phyloP scores from a whole-genome alignment of 1,140 invertebrate genomes.

The Rhyzopertha dominica region DNA sequence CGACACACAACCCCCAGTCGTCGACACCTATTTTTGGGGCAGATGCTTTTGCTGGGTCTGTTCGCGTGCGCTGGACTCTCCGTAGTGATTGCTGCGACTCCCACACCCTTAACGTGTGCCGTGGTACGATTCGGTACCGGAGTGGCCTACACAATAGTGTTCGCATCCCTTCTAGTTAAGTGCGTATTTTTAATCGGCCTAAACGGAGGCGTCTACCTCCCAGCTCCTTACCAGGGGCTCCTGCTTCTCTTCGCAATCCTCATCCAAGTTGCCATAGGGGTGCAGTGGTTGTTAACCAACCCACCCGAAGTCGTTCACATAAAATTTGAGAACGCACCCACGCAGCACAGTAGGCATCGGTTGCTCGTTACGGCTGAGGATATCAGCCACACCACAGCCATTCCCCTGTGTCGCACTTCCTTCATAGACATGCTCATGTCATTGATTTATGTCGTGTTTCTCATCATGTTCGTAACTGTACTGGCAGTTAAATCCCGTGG shows the following conservation, averaged over 20 bases:
- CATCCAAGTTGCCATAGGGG: conserved; percentile 83
- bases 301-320: conserved; percentile 59
- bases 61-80: conserved; percentile 77
- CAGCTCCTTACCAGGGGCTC: conserved; percentile 84
- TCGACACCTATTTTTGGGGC: conserved; percentile 84
- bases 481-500: conserved; percentile 78
- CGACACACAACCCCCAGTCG: conserved; percentile 76
- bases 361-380: conserved; percentile 44
- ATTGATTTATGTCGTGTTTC: conserved; percentile 73
- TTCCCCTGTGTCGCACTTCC: conserved; percentile 58
- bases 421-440: conserved; percentile 70
- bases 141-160: conserved; percentile 82
- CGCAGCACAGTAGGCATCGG: conserved; percentile 38
- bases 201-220: conserved; percentile 87
- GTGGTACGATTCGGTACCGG: conserved; percentile 80
- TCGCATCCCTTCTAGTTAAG: conserved; percentile 88
- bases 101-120: conserved; percentile 75
- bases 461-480: conserved; percentile 78
- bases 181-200: conserved; percentile 88
- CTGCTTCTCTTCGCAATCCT: conserved; percentile 84
- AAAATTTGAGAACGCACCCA: conserved; percentile 34
- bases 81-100: conserved; percentile 72
- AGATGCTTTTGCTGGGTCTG: conserved; percentile 81
- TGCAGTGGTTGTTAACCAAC: conserved; percentile 76
- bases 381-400: conserved; percentile 37